Percentiles rank a stretch among this genome's conserved stretches.
These are phyloP conservation scores for Alloplasta piceator DNA, from an alignment of 2,888 invertebrate genomes.

Conservation along the genomic window DNA sequence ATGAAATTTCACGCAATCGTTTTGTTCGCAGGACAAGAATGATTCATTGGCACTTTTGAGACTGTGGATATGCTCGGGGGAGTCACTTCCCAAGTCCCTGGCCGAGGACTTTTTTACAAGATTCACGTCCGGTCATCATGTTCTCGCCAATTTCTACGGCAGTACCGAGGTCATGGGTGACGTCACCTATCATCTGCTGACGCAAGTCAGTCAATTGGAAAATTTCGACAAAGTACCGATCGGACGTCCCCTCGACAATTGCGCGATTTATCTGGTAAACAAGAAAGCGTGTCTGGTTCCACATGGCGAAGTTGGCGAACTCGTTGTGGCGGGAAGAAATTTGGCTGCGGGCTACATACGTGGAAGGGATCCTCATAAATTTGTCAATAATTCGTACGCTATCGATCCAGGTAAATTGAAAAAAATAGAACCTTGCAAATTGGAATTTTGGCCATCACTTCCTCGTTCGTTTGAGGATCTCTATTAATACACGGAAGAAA, in stretches of 20 bases:
- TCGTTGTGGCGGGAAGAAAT: slow-evolving; percentile 92
- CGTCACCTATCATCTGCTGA: slow-evolving; percentile 91
- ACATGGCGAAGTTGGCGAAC: slow-evolving; percentile 90
- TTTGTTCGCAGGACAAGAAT: slow-evolving; percentile 82
- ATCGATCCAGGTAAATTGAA: slow-evolving; percentile 84
- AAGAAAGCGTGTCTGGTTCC: slow-evolving; percentile 89
- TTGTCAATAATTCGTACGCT: slow-evolving; percentile 90
- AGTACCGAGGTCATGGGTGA: slow-evolving; percentile 97
- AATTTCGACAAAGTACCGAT: slow-evolving; percentile 90
- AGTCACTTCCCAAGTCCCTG: slow-evolving; percentile 89
- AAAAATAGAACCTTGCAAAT: slow-evolving; percentile 4
- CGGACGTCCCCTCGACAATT: slow-evolving; percentile 92
- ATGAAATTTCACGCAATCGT: no score
- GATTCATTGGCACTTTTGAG: slow-evolving; percentile 86
- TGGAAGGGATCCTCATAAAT: slow-evolving; percentile 89
- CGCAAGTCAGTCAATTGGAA: slow-evolving; percentile 86
- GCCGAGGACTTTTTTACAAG: slow-evolving; percentile 91
- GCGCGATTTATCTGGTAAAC: slow-evolving; percentile 91
- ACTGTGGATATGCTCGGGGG: slow-evolving; percentile 95
- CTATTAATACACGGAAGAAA: no score
- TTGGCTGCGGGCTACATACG: slow-evolving; percentile 92
- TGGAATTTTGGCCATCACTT: no score
- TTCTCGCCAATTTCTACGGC: slow-evolving; percentile 94
- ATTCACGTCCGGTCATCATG: slow-evolving; percentile 87
- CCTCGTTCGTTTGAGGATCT: no score